These are phyloP conservation scores for Lamprologus speciosus DNA, from an alignment of 2,113 vertebrate species.

Conservation along the genomic window DNA sequence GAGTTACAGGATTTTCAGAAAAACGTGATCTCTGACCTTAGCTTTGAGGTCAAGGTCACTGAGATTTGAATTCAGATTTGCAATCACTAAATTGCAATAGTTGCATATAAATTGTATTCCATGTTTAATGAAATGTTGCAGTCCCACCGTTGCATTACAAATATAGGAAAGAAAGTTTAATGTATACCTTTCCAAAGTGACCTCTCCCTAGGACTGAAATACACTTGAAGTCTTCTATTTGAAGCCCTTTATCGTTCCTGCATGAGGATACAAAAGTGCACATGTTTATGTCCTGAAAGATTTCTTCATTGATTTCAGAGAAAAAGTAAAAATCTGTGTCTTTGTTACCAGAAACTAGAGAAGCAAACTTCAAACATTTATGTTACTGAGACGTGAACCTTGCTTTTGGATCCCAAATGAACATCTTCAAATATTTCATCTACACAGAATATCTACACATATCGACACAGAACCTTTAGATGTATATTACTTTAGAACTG, in stretches of 20 bases:
- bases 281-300: neutral
- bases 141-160: neutral
- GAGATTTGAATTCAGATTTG: neutral
- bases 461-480: neutral
- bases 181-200: constrained; percentile 90
- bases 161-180: neutral
- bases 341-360: neutral
- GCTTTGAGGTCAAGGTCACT: neutral
- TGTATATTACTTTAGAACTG: neutral
- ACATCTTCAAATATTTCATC: neutral
- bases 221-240: constrained; percentile 82
- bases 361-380: neutral
- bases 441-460: neutral
- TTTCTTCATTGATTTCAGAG: neutral
- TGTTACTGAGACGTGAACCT: neutral
- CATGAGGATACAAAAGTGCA: neutral
- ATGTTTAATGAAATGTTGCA: neutral
- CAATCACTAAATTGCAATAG: neutral
- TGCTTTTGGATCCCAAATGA: neutral
- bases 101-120: neutral
- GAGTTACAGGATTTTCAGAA: neutral
- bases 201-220: constrained; percentile 87
- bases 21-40: neutral
- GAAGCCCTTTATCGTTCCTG: constrained; percentile 30
- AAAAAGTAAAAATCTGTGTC: neutral